Evolutionary conservation across 2,888 invertebrate genomes (phyloP), one percentile per base, ranked within the genome.

Genomic region (Epinotia ramella): DNA sequence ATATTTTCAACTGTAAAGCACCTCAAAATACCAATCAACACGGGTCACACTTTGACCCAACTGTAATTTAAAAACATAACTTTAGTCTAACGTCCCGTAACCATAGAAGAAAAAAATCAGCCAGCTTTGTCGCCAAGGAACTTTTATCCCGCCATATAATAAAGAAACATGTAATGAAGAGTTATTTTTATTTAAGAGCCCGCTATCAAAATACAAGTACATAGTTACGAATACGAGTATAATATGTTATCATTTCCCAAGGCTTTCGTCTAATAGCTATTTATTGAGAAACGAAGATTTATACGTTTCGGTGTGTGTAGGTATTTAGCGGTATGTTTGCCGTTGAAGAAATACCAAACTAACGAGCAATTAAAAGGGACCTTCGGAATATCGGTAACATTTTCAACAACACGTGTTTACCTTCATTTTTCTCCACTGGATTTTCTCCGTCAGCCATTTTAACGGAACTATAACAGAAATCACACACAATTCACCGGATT

Each of bases 391-490:
- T 68, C 63, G 63, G 63, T 68, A 66, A 68, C 28, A 28, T 64
- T 69, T 59, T 59, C 12, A n/a, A 60, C 60, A 16, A 28, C 12
- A 49, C 11, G 11, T 66, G 5, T 49, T 67, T 72, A 84, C 85
- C 84, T 82, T 81, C 73, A 18, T 80, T 80, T 72, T 82, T 83
- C 71, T 81, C 83, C 18, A 75, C 73, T 40, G 77, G 79, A 78
- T 81, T 81, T 77, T 82, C 82, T 71, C 40, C 63, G 57, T 70
- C 77, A 40, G 72, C 70, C 76, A 77, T 77, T 28, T 12, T 73
- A 71, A 68, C 33, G 24, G 20, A 56, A 60, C 49, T 46, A 64
- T 28, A 16, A 49, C 53, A 28, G 79, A 68, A 69, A 79, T 77
- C 28, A 73, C 73, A 73, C 74, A 24, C 65, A 65, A 75, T 66